Evolutionary conservation across 2,888 invertebrate genomes (phyloP), one percentile per base, ranked within the genome.

Genomic region (Gnatocerus cornutus): DNA sequence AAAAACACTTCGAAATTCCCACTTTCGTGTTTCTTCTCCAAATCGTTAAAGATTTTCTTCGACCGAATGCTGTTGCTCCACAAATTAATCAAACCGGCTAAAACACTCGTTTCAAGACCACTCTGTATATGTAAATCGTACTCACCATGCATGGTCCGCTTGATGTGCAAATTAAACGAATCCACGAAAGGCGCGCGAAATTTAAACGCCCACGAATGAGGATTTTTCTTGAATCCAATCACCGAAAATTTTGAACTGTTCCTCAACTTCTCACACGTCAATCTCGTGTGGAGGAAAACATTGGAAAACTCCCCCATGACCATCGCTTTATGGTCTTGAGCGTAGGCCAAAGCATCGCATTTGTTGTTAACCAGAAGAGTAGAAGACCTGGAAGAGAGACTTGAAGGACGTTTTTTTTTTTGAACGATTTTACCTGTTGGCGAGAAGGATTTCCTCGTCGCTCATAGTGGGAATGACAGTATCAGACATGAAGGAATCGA

Each of bases 171-270:
- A n/a, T 46, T 46, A 14, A 46, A 46, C 6, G 16, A 0, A 14
- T 16, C 46, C 2, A 46, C 46, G 16, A 46, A 46, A n/a, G 46
- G 16, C 1, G n/a, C 16, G 8, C 46, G 12, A 9, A 46, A 1
- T 16, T 46, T 46, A 16, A 46, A 46, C 16, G 46, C 7, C 46
- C 46, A 46, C 14, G 16, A 16, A 16, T 46, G 46, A 5, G 14
- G 46, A 4, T 16, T 16, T 16, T 13, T 1, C 10, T 10, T 1
- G 10, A 43, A 43, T 2, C 1, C 12, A 6, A 13, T 13, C 1
- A 12, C 12, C 3, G 43, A 13, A 6, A 43, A 43, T n/a, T n/a
- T 33, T 6, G 7, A 1, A 9, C 6, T 33, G 1, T 33, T 33
- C 2, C 1, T 9, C 1, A 33, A 7, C 6, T 33, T 33, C 6